Base-by-base conservation (phyloP, 1,140 invertebrate genomes). In the Drosophila takahashii region DNA sequence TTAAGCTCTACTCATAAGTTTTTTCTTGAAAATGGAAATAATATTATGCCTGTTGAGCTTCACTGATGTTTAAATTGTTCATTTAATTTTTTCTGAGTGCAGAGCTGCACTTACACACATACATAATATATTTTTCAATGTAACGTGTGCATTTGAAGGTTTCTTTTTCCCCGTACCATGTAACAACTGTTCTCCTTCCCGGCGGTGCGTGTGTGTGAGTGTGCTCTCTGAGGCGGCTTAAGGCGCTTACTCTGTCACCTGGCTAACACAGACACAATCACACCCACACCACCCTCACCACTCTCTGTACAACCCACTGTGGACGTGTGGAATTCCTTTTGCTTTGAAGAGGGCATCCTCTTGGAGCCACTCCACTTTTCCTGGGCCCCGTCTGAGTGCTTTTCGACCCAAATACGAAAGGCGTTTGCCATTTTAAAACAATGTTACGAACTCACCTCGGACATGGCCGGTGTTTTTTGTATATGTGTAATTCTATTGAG, bases 161-260 rank as follows among this genome's bases (percentile, higher is more conserved):
- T 64, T 61, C 45, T 48, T 67, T 67, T 48, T 9, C 32, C 41
- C 66, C 64, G 15, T 22, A 44, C 47, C 52, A 81, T 69, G 76
- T 62, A 65, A 29, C 36, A 44, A 48, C 47, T 74, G 61, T 48
- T 58, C 59, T 54, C 57, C 37, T 57, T 27, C 52, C 41, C 45
- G 36, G 15, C 16, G 29, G 13, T 47, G 22, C 50, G 34, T 57
- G 50, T 41, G 44, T 69, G 34, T 45, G 42, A 58, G 39, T 59
- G 52, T 72, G 77, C 62, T 36, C 57, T 80, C 61, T 72, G 47
- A 71, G 77, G 79, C 72, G 71, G 84, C 84, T 83, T 84, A 89
- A 89, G 84, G 84, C 77, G 84, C 84, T 89, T 89, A 89, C 66
- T 70, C 60, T 89, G 84, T 89, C 84, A 87, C 84, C 84, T 89